A percentile compares a stretch with the other conserved stretches of the same genome.
Evolutionary conservation across 2,888 invertebrate species (phyloP).

Genomic region (Hecatera dysodea): DNA sequence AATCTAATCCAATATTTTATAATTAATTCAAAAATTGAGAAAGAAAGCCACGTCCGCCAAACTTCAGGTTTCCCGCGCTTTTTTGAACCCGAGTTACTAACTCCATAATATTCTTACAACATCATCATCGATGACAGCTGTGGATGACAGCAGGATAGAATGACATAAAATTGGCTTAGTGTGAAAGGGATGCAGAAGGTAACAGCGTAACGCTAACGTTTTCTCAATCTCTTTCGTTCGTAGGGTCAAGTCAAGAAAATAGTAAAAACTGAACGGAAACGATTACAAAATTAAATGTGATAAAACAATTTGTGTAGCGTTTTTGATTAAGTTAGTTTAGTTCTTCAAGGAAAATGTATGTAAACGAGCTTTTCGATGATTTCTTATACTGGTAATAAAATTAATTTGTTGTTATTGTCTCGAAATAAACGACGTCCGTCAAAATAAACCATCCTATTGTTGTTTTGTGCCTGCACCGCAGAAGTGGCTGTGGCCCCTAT

Average conservation of each 20-base stretch:
- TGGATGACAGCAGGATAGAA: constrained; percentile 41
- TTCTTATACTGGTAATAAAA: constrained; percentile 37
- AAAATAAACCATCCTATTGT: constrained; percentile 59
- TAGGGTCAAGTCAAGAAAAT: constrained; percentile 47
- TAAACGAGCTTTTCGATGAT: constrained; percentile 12
- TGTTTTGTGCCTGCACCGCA: constrained; percentile 39
- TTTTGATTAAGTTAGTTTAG: constrained; percentile 27
- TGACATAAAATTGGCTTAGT: not conserved
- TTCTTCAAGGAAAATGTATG: constrained; percentile 32
- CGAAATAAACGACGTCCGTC: constrained; percentile 47
- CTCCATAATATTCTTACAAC: constrained; percentile 11
- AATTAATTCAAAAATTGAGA: no score
- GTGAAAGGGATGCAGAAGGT: constrained; percentile 32
- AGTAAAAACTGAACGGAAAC: constrained; percentile 45
- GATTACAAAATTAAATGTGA: constrained; percentile 48
- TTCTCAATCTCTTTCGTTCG: constrained; percentile 37
- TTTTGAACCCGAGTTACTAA: no score
- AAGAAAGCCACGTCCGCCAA: no score
- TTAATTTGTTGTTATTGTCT: constrained; percentile 58
- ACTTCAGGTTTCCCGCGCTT: no score
- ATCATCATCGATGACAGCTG: constrained; percentile 35
- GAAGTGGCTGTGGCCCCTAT: constrained; percentile 51
- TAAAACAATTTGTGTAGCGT: constrained; percentile 26
- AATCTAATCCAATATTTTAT: no score
- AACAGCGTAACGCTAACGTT: constrained; percentile 40